Evolutionary conservation across 1,140 invertebrate genomes (phyloP).

Genomic region (Anagrus nilaparvatae): DNA sequence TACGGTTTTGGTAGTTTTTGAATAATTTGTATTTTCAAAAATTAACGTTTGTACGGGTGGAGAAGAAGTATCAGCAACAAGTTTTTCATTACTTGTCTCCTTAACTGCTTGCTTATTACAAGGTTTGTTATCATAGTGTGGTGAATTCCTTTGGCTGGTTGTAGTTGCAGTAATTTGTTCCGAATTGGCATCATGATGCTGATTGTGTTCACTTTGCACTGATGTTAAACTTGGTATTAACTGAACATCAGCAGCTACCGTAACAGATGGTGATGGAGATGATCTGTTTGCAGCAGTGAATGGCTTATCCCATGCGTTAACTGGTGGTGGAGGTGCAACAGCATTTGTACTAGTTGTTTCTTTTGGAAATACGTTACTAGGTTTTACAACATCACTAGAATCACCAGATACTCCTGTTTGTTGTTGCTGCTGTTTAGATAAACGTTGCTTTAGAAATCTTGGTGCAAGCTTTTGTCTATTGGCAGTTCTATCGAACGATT

Average conservation of each 20-base stretch:
- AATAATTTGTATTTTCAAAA: conserved; percentile 84
- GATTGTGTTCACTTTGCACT: background rate
- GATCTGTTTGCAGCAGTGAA: conserved; percentile 52
- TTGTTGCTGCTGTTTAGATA: conserved; percentile 42
- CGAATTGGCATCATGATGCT: conserved; percentile 19
- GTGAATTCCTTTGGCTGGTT: conserved; percentile 48
- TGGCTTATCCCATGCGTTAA: conserved; percentile 81
- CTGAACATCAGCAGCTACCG: conserved; percentile 29
- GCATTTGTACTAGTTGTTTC: conserved; percentile 31
- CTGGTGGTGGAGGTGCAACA: conserved; percentile 53
- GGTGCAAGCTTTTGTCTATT: conserved; percentile 56
- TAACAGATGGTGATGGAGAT: conserved; percentile 35
- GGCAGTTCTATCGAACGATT: conserved; percentile 49
- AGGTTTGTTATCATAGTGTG: conserved; percentile 33
- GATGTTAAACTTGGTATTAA: conserved; percentile 27
- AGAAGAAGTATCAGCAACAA: conserved; percentile 53
- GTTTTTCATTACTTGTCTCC: conserved; percentile 43
- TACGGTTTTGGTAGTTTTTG: conserved; percentile 41
- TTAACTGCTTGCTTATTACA: conserved; percentile 25
- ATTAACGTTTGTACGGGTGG: conserved; percentile 80
- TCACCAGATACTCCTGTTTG: conserved; percentile 33
- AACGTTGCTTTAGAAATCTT: conserved; percentile 66
- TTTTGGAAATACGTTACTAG: too few relatives aligned
- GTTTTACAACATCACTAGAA: conserved; percentile 35
- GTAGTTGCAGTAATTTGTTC: conserved; percentile 26